phyloP scores from a whole-genome alignment of 2,888 invertebrate genomes.

The Apamea crenata region DNA sequence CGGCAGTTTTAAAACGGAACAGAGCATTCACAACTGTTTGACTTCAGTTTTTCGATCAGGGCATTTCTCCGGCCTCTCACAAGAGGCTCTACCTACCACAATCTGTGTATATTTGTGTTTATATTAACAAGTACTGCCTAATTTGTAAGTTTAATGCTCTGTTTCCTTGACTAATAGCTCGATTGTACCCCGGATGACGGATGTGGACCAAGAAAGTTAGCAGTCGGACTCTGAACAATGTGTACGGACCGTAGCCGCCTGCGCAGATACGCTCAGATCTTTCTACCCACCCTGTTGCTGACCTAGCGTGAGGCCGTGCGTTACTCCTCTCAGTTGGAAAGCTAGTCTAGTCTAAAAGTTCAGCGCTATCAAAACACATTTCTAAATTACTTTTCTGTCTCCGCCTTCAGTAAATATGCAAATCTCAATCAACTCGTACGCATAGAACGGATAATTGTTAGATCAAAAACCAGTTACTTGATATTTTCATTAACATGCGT shows the following conservation, averaged over 20 bases:
- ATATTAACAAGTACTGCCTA: slow-evolving; percentile 15
- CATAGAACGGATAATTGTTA: slow-evolving; percentile 56
- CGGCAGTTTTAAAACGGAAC: slow-evolving; percentile 4
- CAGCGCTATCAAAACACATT: slow-evolving; percentile 27
- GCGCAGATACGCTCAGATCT: not conserved
- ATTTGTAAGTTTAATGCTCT: slow-evolving; percentile 47
- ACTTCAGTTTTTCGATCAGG: not conserved
- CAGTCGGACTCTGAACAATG: slow-evolving; percentile 34
- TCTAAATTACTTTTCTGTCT: slow-evolving; percentile 22
- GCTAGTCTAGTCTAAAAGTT: slow-evolving; percentile 11
- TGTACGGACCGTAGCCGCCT: slow-evolving; percentile 30
- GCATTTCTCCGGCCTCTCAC: not conserved
- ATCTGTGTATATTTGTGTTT: not conserved
- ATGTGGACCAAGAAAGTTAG: slow-evolving; percentile 53
- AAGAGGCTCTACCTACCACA: not conserved
- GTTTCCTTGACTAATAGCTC: slow-evolving; percentile 37
- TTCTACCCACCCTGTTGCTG: slow-evolving; percentile 22
- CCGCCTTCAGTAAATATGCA: slow-evolving; percentile 18
- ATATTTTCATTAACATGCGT: slow-evolving; percentile 62
- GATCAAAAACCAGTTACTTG: slow-evolving; percentile 59
- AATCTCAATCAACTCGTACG: slow-evolving; percentile 40
- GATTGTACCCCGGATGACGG: slow-evolving; percentile 45
- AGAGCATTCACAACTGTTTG: not conserved
- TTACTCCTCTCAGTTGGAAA: slow-evolving; percentile 42
- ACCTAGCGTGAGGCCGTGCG: slow-evolving; percentile 28